A percentile compares a stretch with the other conserved stretches of the same genome.
These are phyloP conservation scores for Hypomecis atomaria DNA, from an alignment of 2,888 invertebrate genomes.

Conservation along the genomic window DNA sequence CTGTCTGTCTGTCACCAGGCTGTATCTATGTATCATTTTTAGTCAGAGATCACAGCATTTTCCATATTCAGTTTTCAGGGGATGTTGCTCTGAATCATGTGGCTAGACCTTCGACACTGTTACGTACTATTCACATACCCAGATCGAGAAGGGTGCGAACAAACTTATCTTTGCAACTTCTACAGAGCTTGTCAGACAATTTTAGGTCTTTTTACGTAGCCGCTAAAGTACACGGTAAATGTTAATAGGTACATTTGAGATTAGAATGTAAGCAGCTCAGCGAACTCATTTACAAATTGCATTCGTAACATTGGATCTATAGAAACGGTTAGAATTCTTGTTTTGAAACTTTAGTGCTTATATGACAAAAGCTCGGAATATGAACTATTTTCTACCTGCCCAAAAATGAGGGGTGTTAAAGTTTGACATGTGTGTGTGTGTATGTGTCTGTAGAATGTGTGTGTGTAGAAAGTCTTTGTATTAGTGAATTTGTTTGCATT, in stretches of 20 bases:
- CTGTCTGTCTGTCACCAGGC: too few relatives aligned
- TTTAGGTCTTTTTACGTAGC: neutral
- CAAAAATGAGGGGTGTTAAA: neutral
- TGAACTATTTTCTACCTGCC: too few relatives aligned
- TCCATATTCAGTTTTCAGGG: too few relatives aligned
- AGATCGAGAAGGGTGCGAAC: conserved; percentile 14
- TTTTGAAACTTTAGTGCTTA: conserved; percentile 7
- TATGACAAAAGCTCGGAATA: neutral
- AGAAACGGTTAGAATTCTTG: conserved; percentile 11
- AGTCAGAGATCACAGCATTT: too few relatives aligned
- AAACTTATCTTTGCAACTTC: conserved; percentile 1
- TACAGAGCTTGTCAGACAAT: neutral
- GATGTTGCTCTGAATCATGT: neutral
- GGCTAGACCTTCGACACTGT: neutral
- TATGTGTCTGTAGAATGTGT: too few relatives aligned
- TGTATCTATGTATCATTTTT: too few relatives aligned
- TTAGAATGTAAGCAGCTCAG: conserved; percentile 9
- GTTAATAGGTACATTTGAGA: neutral
- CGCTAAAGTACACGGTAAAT: neutral
- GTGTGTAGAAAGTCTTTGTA: too few relatives aligned
- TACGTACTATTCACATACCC: neutral
- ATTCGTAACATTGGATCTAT: conserved; percentile 17
- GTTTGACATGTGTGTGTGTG: too few relatives aligned
- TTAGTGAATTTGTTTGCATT: too few relatives aligned
- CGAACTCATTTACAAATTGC: conserved; percentile 28